Conservation (phyloP, 2,113 vertebrate genomes). For the Colistium nudipinnis region DNA sequence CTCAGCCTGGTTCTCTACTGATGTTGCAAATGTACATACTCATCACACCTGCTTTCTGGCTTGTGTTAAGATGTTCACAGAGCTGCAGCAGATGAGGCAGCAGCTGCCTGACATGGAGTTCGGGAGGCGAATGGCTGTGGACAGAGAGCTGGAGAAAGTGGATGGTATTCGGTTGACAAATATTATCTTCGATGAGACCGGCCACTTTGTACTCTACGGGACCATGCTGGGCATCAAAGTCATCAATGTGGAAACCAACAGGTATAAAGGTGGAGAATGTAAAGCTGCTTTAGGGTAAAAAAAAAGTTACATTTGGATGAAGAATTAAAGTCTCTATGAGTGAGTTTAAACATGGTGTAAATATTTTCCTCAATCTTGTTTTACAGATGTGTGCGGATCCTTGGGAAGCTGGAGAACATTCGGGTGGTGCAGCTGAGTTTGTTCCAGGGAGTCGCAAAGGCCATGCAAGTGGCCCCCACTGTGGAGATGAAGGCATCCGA, state of each 20-base stretch:
- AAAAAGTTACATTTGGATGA: no score
- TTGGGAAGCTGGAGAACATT: slow-evolving; percentile 98
- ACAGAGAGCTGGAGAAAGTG: slow-evolving; percentile 95
- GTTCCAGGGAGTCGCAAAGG: slow-evolving; percentile 94
- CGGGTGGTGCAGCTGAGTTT: slow-evolving; percentile 91
- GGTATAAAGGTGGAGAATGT: slow-evolving; percentile 72
- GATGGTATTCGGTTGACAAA: slow-evolving; percentile 93
- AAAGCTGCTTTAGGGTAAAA: no score
- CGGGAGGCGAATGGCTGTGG: slow-evolving; percentile 95
- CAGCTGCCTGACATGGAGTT: slow-evolving; percentile 99
- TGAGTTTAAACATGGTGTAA: not conserved
- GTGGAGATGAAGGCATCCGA: slow-evolving; percentile 99
- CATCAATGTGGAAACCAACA: slow-evolving; percentile 98
- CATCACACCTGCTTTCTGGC: not conserved
- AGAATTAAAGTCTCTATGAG: no score
- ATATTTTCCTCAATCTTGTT: not conserved
- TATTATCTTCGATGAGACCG: slow-evolving; percentile 97
- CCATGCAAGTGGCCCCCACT: slow-evolving; percentile 88
- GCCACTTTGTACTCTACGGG: slow-evolving; percentile 96
- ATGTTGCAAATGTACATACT: accelerated
- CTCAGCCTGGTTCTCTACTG: not conserved
- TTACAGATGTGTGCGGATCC: slow-evolving; percentile 92
- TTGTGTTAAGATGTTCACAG: slow-evolving; percentile 95
- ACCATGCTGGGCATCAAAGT: slow-evolving; percentile 99
- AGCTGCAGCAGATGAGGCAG: slow-evolving; percentile 97